A percentile compares a stretch with the other conserved stretches of the same genome.
These are phyloP conservation scores for Pheucticus melanocephalus DNA, from an alignment of 2,113 vertebrate species.

Conservation along the genomic window DNA sequence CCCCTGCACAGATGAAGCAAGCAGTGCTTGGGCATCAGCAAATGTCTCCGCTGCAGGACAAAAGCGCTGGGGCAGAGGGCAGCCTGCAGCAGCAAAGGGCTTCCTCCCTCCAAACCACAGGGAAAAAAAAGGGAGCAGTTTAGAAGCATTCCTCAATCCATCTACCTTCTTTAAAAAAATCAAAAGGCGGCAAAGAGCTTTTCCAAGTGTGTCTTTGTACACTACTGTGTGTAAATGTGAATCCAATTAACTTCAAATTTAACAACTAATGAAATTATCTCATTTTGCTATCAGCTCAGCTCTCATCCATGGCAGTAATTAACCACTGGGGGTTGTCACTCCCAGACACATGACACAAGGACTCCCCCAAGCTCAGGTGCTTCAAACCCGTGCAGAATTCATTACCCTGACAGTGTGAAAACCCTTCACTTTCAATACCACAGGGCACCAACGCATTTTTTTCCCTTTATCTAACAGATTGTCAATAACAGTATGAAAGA, in stretches of 20 bases:
- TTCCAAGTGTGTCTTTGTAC: constrained; percentile 61
- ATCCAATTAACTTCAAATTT: constrained; percentile 83
- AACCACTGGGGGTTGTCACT: constrained; percentile 85
- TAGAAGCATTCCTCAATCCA: not conserved
- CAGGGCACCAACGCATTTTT: constrained; percentile 53
- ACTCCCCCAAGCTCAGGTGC: constrained; percentile 70
- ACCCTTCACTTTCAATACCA: constrained; percentile 76
- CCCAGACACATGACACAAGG: constrained; percentile 77
- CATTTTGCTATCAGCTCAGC: constrained; percentile 75
- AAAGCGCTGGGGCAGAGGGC: not conserved
- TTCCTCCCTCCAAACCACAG: not conserved
- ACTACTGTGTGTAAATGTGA: constrained; percentile 63
- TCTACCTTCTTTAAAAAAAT: not conserved
- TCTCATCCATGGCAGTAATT: constrained; percentile 82
- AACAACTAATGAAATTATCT: constrained; percentile 82
- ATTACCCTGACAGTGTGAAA: constrained; percentile 80
- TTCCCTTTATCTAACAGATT: constrained; percentile 70
- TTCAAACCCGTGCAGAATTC: constrained; percentile 79
- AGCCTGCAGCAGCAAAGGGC: not conserved
- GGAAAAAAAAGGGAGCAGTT: not conserved
- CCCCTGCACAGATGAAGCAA: not conserved
- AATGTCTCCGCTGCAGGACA: rapidly evolving
- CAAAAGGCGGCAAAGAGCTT: not conserved
- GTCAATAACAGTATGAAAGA: constrained; percentile 51
- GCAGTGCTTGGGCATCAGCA: rapidly evolving